These are phyloP conservation scores for Sinella curviseta DNA, from an alignment of 1,140 invertebrate genomes.

Conservation along the genomic window DNA sequence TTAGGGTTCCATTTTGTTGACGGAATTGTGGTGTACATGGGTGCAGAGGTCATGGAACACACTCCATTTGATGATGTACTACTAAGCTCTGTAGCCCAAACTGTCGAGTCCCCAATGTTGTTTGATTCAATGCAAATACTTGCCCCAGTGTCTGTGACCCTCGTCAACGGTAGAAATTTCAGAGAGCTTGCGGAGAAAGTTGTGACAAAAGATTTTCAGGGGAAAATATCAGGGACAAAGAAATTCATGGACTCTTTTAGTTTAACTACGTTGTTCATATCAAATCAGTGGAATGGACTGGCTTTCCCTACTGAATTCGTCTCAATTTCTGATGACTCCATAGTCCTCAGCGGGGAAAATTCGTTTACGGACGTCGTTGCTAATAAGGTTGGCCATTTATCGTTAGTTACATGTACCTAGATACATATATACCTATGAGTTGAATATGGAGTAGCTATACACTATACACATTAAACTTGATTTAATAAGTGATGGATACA, in stretches of 20 bases:
- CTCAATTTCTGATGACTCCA: neutral
- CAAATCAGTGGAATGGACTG: conserved; percentile 11
- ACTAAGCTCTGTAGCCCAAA: conserved; percentile 12
- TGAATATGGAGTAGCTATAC: too few relatives aligned
- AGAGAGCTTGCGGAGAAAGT: neutral
- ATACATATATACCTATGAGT: too few relatives aligned
- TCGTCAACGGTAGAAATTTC: conserved; percentile 28
- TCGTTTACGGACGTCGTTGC: conserved; percentile 17
- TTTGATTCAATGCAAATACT: conserved; percentile 10
- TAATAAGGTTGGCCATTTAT: conserved; percentile 23
- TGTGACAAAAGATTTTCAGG: conserved; percentile 15
- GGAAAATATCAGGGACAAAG: conserved; percentile 20
- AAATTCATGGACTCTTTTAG: neutral
- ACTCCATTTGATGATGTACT: conserved; percentile 36
- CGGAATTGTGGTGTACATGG: conserved; percentile 1
- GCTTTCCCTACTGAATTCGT: conserved; percentile 35
- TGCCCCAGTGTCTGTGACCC: neutral
- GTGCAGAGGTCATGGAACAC: neutral
- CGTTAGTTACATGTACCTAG: too few relatives aligned
- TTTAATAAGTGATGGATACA: neutral
- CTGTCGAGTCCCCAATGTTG: neutral
- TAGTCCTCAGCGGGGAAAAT: conserved; percentile 22
- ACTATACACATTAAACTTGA: conserved; percentile 12
- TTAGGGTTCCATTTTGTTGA: conserved; percentile 19
- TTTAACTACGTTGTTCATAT: neutral